These are phyloP conservation scores for Nymphicus hollandicus DNA, from an alignment of 2,113 vertebrate genomes.

Conservation along the genomic window DNA sequence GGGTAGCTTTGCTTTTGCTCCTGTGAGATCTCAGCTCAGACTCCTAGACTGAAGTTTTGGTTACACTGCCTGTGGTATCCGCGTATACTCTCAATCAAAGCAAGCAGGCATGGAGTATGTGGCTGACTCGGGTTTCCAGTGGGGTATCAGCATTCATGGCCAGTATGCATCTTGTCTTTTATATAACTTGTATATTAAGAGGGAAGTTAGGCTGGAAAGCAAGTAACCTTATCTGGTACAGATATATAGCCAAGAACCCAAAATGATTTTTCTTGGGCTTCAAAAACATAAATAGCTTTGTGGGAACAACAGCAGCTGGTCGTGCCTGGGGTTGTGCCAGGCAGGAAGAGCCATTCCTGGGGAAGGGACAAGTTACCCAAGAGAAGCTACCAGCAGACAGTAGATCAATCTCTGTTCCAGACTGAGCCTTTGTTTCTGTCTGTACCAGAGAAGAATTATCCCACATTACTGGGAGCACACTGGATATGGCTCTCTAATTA, in stretches of 20 bases:
- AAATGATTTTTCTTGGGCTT: neutral
- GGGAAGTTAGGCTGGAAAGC: neutral
- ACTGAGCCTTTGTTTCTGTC: neutral
- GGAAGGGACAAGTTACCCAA: neutral
- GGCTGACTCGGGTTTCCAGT: neutral
- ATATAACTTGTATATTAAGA: neutral
- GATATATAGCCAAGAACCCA: neutral
- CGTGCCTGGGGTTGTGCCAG: neutral
- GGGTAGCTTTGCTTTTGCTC: neutral
- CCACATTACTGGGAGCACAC: neutral
- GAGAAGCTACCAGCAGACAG: neutral
- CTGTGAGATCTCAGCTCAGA: rapidly evolving
- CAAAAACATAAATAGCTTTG: neutral
- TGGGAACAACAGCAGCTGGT: neutral
- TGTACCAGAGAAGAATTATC: neutral
- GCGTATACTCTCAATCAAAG: neutral
- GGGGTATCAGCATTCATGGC: neutral
- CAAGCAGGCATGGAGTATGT: rapidly evolving
- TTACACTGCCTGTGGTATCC: neutral
- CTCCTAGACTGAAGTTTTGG: neutral
- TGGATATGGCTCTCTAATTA: neutral
- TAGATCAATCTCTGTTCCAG: neutral
- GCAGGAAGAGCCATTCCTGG: neutral
- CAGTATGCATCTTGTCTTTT: neutral
- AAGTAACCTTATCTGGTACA: neutral